Evolutionary conservation across 2,113 vertebrate species (phyloP), one percentile per base, ranked within the genome.

Genomic region (Apteryx owenii): DNA sequence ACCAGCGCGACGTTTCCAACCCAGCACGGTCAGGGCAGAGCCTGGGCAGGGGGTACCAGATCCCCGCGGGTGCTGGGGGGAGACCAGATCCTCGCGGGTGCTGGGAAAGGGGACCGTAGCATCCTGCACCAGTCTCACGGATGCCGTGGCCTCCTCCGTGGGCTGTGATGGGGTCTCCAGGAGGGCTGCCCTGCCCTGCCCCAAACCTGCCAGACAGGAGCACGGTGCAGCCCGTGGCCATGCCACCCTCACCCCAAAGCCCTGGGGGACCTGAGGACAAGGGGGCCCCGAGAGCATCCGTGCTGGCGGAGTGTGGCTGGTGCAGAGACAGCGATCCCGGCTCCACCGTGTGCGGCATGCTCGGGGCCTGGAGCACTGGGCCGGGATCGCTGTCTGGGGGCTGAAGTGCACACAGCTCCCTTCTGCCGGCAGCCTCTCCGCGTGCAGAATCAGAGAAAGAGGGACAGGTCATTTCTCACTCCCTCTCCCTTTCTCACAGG

Each of bases 141-240:
- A 19, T 53, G n/a, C 29, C 5, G 3, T 0, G 0, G 1, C 5
- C 8, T 53, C 33, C 40, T 66, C 4, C 0, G 20, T 23, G 56
- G 50, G 19, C n/a, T 42, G 28, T 75, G 54, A 31, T 8, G 33
- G 29, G 26, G 7, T 58, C 36, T n/a, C 44, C 44, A 22, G 46
- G 46, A n/a, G 29, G 44, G 44, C 68, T 70, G n/a, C 46, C 15
- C 48, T 70, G n/a, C 46, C 15, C 48, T 62, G n/a, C 17, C 42
- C 40, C 29, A n/a, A 46, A 72, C 51, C 25, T 12, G 13, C 36
- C 58, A 65, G 22, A 50, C 1, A 1, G 81, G 8, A 73, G 11
- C n/a, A 54, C 1, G 1, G 17, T 56, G 68, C 9, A 69, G 48
- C 26, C 56, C 80, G 42, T 6, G 9, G 19, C n/a, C 12, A 5